These are phyloP conservation scores for Metacarcinus magister DNA, from an alignment of 2,888 invertebrate genomes.

Conservation along the genomic window DNA sequence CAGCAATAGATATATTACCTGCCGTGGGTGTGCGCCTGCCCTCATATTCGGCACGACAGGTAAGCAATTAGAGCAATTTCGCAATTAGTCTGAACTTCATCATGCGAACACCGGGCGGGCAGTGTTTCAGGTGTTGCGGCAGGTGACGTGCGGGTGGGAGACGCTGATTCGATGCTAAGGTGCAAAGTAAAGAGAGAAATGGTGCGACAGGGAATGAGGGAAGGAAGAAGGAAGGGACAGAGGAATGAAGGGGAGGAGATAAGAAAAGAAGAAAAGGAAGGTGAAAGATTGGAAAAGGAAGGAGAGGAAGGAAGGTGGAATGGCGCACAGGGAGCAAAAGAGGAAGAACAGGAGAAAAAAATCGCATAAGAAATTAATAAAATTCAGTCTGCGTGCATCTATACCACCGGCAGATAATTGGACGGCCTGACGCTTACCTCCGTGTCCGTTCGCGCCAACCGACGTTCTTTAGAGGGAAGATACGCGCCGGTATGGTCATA, in stretches of 20 bases:
- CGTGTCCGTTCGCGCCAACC: conserved; percentile 45
- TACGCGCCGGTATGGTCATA: conserved; percentile 49
- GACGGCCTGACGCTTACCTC: neutral
- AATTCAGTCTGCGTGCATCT: conserved; percentile 44
- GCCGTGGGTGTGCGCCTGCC: conserved; percentile 20
- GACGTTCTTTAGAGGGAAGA: conserved; percentile 29
- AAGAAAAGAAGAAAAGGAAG: neutral
- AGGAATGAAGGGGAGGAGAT: neutral
- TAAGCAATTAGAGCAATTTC: conserved; percentile 49
- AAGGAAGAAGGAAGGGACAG: neutral
- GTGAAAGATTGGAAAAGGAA: neutral
- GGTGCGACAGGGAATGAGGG: neutral
- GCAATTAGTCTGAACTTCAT: conserved; percentile 46
- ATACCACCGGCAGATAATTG: conserved; percentile 22
- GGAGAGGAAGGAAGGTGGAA: neutral
- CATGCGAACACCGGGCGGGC: conserved; percentile 31
- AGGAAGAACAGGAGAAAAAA: neutral
- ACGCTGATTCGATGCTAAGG: neutral
- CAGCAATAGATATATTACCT: conserved; percentile 51
- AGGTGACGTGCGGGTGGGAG: neutral
- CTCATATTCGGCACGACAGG: conserved; percentile 53
- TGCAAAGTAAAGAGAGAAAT: conserved; percentile 4
- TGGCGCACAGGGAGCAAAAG: neutral
- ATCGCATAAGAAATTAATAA: conserved; percentile 10
- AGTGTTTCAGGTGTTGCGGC: conserved; percentile 37